phyloP scores from a whole-genome alignment of 2,113 vertebrate species.

The Callocephalon fimbriatum region DNA sequence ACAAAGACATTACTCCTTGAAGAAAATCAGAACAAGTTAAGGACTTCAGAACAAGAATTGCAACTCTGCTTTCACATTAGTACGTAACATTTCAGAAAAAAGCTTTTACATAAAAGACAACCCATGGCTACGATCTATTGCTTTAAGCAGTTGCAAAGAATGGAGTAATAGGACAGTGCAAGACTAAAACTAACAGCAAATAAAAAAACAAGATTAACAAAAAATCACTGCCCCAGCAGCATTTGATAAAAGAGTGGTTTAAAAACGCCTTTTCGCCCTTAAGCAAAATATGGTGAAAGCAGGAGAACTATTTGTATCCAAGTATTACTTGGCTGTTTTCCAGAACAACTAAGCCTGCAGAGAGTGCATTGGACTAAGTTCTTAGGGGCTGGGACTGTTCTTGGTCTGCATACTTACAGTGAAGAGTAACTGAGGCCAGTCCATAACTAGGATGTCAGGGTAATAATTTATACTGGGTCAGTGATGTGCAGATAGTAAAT shows the following conservation, averaged over 20 bases:
- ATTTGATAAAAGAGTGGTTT: constrained; percentile 11
- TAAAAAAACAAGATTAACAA: neutral
- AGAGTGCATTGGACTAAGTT: neutral
- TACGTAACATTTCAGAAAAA: neutral
- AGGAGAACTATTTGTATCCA: neutral
- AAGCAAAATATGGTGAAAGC: neutral
- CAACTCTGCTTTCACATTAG: neutral
- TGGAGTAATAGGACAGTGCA: neutral
- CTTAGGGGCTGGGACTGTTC: neutral
- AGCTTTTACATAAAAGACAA: constrained; percentile 2
- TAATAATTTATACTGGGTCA: neutral
- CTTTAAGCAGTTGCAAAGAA: constrained; percentile 35
- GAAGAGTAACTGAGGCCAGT: neutral
- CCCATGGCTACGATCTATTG: neutral
- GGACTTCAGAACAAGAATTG: neutral
- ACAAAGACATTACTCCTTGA: neutral
- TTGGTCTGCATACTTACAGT: rapidly evolving
- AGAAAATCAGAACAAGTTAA: neutral
- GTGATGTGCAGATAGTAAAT: neutral
- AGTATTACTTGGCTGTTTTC: neutral
- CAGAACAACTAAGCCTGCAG: neutral
- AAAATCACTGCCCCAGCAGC: neutral
- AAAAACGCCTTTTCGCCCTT: neutral
- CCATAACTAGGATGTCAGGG: neutral
- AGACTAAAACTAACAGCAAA: constrained; percentile 12